Conservation (phyloP, 2,113 vertebrate genomes). For the Macquaria australasica region DNA sequence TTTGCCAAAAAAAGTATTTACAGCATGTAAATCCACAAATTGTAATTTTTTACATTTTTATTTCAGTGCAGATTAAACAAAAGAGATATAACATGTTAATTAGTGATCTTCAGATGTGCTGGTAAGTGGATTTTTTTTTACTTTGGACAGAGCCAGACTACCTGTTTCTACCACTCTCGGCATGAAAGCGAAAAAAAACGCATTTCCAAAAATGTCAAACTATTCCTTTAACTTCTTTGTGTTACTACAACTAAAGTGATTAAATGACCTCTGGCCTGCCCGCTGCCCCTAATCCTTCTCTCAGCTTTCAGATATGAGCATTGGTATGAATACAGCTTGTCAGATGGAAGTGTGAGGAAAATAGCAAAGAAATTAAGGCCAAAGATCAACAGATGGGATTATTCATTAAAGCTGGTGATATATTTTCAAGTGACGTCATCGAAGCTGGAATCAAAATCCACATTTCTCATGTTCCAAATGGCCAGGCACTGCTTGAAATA, state of each 20-base stretch:
- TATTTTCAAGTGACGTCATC: slow-evolving; percentile 3
- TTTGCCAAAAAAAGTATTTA: neutral
- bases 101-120: neutral
- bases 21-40: neutral
- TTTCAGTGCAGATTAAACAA: neutral
- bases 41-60: neutral
- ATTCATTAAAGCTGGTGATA: slow-evolving; percentile 18
- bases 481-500: neutral
- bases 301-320: neutral
- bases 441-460: slow-evolving; percentile 10
- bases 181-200: neutral
- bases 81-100: neutral
- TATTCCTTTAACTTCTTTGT: neutral
- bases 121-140: too few species aligned
- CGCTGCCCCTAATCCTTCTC: neutral
- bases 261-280: neutral
- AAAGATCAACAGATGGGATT: neutral
- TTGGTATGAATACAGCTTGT: neutral
- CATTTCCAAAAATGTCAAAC: neutral
- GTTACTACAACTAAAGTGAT: neutral
- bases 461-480: neutral
- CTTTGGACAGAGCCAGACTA: too few species aligned
- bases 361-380: slow-evolving; percentile 1
- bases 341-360: neutral
- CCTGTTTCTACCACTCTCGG: too few species aligned